These are phyloP conservation scores for Ennomos quercinarius DNA, from an alignment of 2,888 invertebrate species.

Conservation along the genomic window DNA sequence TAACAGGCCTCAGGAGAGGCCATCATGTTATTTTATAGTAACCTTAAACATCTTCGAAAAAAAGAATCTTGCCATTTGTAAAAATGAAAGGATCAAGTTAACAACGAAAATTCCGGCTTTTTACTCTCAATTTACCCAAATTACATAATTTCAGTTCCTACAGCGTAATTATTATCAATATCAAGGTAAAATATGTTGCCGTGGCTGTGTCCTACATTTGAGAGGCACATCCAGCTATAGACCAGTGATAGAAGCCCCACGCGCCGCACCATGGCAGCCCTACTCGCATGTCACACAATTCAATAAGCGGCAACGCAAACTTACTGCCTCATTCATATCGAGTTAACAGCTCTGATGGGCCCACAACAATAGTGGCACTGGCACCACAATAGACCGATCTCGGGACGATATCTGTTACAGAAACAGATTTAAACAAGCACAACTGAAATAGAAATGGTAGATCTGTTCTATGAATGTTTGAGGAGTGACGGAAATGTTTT, in stretches of 20 bases:
- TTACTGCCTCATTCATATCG: slow-evolving; percentile 55
- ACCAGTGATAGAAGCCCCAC: too few species aligned
- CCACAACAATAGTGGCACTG: slow-evolving; percentile 44
- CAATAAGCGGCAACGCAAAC: slow-evolving; percentile 58
- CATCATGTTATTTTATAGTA: too few species aligned
- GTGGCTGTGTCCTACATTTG: slow-evolving; percentile 2
- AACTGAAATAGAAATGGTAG: slow-evolving; percentile 22
- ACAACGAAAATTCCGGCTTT: too few species aligned
- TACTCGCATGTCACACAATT: slow-evolving; percentile 66
- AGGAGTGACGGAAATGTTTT: slow-evolving; percentile 4
- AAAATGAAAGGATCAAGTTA: too few species aligned
- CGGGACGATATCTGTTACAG: slow-evolving; percentile 32
- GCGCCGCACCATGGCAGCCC: slow-evolving; percentile 14
- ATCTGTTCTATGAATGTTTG: slow-evolving; percentile 15
- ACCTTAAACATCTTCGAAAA: too few species aligned
- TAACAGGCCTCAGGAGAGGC: too few species aligned
- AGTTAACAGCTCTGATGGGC: slow-evolving; percentile 52
- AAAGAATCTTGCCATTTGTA: too few species aligned
- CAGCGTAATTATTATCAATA: too few species aligned
- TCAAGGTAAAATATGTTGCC: too few species aligned
- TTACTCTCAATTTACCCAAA: too few species aligned
- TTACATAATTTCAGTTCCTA: too few species aligned
- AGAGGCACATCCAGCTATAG: background rate
- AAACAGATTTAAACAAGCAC: slow-evolving; percentile 32
- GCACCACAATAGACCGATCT: slow-evolving; percentile 46